phyloP scores from a whole-genome alignment of 2,888 invertebrate species.

The Micropterix aruncella region DNA sequence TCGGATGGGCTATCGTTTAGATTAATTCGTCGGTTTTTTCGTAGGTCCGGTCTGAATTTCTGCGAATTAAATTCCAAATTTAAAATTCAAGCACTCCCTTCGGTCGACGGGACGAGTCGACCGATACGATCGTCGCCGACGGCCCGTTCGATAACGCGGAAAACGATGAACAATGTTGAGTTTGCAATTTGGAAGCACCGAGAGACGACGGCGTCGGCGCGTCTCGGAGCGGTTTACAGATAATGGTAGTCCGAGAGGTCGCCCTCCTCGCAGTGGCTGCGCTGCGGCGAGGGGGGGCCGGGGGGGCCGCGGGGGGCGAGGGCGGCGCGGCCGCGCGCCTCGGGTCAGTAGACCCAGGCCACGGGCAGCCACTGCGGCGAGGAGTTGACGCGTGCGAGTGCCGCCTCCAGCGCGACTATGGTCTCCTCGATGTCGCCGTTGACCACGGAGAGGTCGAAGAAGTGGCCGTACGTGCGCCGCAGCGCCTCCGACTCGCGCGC shows the following conservation, averaged over 20 bases:
- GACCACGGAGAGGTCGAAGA: conserved; percentile 94
- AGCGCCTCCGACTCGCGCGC: conserved; percentile 95
- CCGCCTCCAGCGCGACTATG: conserved; percentile 79
- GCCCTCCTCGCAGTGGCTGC: neutral
- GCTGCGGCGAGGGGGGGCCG: neutral
- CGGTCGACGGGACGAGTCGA: too few relatives aligned
- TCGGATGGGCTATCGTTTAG: too few relatives aligned
- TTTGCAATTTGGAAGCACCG: too few relatives aligned
- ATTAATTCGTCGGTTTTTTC: too few relatives aligned
- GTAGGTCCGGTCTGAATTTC: too few relatives aligned
- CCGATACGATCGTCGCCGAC: too few relatives aligned
- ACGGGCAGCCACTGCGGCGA: conserved; percentile 97
- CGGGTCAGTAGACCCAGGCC: conserved; percentile 90
- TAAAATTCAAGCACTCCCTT: too few relatives aligned
- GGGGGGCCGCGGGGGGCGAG: conserved; percentile 10
- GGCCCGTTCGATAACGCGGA: too few relatives aligned
- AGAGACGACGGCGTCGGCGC: neutral
- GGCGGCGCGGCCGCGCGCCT: conserved; percentile 17
- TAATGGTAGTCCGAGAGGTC: conserved; percentile 2
- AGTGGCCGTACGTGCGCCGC: conserved; percentile 94
- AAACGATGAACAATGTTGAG: too few relatives aligned
- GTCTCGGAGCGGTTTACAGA: neutral
- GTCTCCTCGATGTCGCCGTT: conserved; percentile 99
- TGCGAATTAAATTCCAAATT: too few relatives aligned
- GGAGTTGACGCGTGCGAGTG: conserved; percentile 80